Base-by-base conservation (phyloP, 2,888 invertebrate species). In the Idaea dimidiata region DNA sequence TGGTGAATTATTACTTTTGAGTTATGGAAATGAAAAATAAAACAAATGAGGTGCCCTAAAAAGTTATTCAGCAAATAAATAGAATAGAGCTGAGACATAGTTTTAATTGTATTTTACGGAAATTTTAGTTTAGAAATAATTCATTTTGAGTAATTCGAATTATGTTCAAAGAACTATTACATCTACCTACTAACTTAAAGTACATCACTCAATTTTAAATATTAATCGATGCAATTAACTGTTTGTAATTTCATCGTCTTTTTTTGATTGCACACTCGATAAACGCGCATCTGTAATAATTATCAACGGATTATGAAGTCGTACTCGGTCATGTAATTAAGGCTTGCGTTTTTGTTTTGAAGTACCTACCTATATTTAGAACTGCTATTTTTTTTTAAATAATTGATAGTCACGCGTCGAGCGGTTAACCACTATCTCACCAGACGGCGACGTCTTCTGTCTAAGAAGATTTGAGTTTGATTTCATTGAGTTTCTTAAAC, bases 251-350 rank as follows among this genome's bases (percentile, higher is more conserved):
- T 43, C 14, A 43, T 43, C 43, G 43, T 43, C 8, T 43, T 8
- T 43, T 43, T 43, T 14, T 3, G 8, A 14, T 43, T 43, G 43
- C 43, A 43, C 43, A 43, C 43, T 43, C 43, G 43, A 5, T 43
- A 43, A 43, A 43, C 43, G 43, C 43, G 10, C 43, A 43, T 43
- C 43, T 43, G 43, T 43, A 43, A 79, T 80, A 66, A 67, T 67
- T 67, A 68, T 69, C 80, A 84, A 79, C 73, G 74, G 80, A 78
- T 80, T 43, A 43, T 43, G 10, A 43, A 43, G 43, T 43, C 43
- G 43, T 43, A 14, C 3, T 43, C 43, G 14, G 43, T 43, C 14
- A 81, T 82, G 81, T 78, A 73, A 79, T 77, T 77, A 75, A 68
- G 73, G 68, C 71, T 72, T 78, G 81, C 73, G 82, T 43, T 14